Base-by-base conservation (phyloP, 2,113 vertebrate species). In the Mormyrus lacerda region DNA sequence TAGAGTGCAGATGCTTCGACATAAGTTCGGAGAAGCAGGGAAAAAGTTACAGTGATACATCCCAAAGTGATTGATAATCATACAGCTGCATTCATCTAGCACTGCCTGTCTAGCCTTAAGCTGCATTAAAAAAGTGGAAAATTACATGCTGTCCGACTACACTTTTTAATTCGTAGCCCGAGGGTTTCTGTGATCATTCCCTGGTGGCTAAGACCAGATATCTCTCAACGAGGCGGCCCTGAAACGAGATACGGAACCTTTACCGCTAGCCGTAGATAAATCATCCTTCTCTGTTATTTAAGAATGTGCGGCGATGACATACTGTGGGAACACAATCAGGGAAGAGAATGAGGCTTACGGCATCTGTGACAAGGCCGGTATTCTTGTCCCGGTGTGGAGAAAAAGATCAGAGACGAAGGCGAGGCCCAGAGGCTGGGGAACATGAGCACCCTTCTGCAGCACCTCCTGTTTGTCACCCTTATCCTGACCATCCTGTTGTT, bases 291-390 rank as follows among this genome's bases (percentile, higher is more conserved):
- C 44, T 82, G 88, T 91, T 91, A 90, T 91, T 90, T 91, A 89
- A 90, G 85, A 87, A 51, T 61, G 87, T 85, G 88, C 79, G n/a
- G 51, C 39, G 53, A 91, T 90, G 91, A 92, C 91, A 92, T 89
- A 44, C 89, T 48, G 55, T 89, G 88, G 58, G 90, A 82, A 83
- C 82, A 83, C 92, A 90, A 90, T 91, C 89, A 88, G 91, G 90
- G 92, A 91, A 92, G 92, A 93, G 89, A 88, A 88, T 89, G 86
- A 89, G 61, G 90, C 89, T 90, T 90, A 88, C 35, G 79, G 89
- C 91, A 73, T 50, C 85, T 88, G 89, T 13, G 53, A 47, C 88
- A 89, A 47, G 79, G 47, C 21, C 27, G 89, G 88, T 42, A 87
- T 90, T 91, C 90, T 88, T 79, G 89, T 88, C 44, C n/a, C 15